These are phyloP conservation scores for Sycophila sp. DNA, from an alignment of 1,140 invertebrate species.

Conservation along the genomic window DNA sequence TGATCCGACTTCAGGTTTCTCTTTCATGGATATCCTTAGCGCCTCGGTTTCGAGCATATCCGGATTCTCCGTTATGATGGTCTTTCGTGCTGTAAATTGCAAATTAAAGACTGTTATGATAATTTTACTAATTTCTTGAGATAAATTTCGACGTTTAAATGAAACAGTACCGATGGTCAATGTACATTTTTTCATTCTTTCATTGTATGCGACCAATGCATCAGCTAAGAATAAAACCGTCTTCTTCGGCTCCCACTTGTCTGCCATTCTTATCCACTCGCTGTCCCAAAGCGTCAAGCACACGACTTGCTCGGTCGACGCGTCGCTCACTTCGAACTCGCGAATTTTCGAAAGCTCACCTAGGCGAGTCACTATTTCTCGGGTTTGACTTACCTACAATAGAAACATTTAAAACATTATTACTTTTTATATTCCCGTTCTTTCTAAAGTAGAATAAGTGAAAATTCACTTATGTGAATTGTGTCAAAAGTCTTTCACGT, in stretches of 20 bases:
- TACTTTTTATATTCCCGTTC: too few relatives aligned
- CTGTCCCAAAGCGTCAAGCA: conserved; percentile 57
- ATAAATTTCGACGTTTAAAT: neutral
- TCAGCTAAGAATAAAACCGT: conserved; percentile 63
- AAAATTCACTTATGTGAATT: too few relatives aligned
- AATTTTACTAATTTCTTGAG: neutral
- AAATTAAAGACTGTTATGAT: conserved; percentile 18
- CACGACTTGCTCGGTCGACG: conserved; percentile 44
- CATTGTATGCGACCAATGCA: conserved; percentile 56
- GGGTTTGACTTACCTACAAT: conserved; percentile 54
- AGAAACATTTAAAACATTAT: too few relatives aligned
- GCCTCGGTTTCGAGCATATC: conserved; percentile 51
- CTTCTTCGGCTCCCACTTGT: conserved; percentile 54
- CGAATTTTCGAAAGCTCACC: conserved; percentile 55
- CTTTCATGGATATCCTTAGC: conserved; percentile 50
- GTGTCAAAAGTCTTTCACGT: too few relatives aligned
- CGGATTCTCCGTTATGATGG: conserved; percentile 65
- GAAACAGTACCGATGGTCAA: conserved; percentile 51
- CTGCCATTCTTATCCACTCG: conserved; percentile 58
- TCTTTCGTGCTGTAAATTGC: conserved; percentile 52
- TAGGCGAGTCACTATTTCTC: conserved; percentile 55
- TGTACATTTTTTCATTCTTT: conserved; percentile 53
- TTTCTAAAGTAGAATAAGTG: too few relatives aligned
- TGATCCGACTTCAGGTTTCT: conserved; percentile 44
- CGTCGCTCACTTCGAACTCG: conserved; percentile 55